Evolutionary conservation across 1,140 invertebrate species (phyloP).

Genomic region (Drosophila suzukii): DNA sequence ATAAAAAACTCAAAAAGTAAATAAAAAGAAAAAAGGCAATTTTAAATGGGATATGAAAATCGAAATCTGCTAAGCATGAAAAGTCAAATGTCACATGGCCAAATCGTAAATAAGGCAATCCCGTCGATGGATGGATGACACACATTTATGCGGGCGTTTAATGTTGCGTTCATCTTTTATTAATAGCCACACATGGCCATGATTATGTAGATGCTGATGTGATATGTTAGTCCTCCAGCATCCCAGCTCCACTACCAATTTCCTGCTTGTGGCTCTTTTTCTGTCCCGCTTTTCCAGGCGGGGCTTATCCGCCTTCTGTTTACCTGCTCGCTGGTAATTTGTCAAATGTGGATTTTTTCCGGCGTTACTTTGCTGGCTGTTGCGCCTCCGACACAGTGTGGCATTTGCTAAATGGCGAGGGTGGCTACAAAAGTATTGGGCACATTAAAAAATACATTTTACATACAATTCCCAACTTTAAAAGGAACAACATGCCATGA

Average conservation of each 20-base stretch:
- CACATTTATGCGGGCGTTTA: constrained; percentile 57
- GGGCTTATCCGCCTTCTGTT: constrained; percentile 48
- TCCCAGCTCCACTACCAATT: constrained; percentile 5
- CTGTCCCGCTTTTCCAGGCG: not conserved
- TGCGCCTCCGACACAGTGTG: constrained; percentile 41
- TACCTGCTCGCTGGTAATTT: constrained; percentile 73
- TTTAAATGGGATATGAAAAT: constrained; percentile 25
- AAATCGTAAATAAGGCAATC: constrained; percentile 22
- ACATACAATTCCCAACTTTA: no score
- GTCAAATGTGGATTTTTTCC: constrained; percentile 70
- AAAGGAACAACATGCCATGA: no score
- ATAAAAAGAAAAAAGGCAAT: constrained; percentile 1
- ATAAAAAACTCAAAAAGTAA: constrained; percentile 13
- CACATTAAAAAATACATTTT: not conserved
- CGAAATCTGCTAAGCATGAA: constrained; percentile 31
- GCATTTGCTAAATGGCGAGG: constrained; percentile 29
- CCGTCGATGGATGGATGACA: constrained; percentile 38
- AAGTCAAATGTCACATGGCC: constrained; percentile 66
- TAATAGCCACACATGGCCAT: constrained; percentile 56
- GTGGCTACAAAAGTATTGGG: constrained; percentile 10
- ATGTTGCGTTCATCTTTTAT: constrained; percentile 61
- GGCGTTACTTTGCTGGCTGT: constrained; percentile 45
- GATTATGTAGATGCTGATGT: constrained; percentile 41
- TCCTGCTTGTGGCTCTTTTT: constrained; percentile 29
- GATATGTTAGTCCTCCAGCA: not conserved